A percentile compares a stretch with the other conserved stretches of the same genome.
Conservation (phyloP, 2,888 invertebrate genomes). For the Epinotia bilunana region DNA sequence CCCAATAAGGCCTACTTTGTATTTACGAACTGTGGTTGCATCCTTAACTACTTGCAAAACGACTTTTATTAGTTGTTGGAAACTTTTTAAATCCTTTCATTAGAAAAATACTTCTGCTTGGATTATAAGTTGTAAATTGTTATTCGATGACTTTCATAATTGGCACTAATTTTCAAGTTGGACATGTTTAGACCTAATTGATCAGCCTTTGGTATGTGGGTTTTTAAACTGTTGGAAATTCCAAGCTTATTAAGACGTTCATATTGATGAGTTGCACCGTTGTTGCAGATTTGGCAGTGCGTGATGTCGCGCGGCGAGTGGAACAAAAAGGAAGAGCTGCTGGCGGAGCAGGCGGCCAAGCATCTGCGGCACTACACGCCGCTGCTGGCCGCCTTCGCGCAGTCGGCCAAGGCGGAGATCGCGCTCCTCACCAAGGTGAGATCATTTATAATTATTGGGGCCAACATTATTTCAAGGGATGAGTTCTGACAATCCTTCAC, state of each 20-base stretch:
- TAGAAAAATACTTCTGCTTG: too few species aligned
- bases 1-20: not conserved
- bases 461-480: too few species aligned
- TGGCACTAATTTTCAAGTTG: not conserved
- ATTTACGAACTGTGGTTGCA: too few species aligned
- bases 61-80: too few species aligned
- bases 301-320: conserved; percentile 98
- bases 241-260: not conserved
- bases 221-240: not conserved
- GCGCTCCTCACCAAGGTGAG: conserved; percentile 91
- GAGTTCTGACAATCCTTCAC: too few species aligned
- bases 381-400: conserved; percentile 94
- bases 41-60: too few species aligned
- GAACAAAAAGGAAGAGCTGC: conserved; percentile 99
- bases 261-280: not conserved
- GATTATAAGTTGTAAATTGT: too few species aligned
- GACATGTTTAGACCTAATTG: not conserved
- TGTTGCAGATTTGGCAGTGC: conserved; percentile 94
- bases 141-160: too few species aligned
- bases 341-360: conserved; percentile 97
- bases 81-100: too few species aligned
- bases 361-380: conserved; percentile 94
- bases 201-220: not conserved
- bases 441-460: not conserved
- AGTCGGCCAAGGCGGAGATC: conserved; percentile 93